Percentiles rank a stretch among this genome's conserved stretches.
These are phyloP conservation scores for Nycticebus coucang DNA, from an alignment of 2,113 vertebrate species.

Conservation along the genomic window DNA sequence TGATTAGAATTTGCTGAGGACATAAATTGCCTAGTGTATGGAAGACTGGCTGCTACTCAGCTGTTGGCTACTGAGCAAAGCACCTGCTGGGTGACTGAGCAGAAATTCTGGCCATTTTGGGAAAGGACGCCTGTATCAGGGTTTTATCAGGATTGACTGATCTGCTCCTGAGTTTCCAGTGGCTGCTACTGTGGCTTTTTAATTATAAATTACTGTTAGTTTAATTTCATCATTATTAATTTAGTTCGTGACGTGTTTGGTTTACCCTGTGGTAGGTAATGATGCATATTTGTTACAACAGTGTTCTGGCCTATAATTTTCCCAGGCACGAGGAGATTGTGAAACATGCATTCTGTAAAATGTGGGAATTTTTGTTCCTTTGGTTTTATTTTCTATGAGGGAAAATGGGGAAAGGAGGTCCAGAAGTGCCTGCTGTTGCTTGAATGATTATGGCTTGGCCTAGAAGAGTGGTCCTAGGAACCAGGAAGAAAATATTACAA, in stretches of 20 bases:
- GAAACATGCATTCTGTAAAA: not conserved
- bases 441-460: not conserved
- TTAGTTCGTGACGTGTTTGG: not conserved
- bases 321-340: not conserved
- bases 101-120: not conserved
- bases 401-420: not conserved
- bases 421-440: not conserved
- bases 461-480: not conserved
- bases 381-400: not conserved
- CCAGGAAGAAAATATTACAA: not conserved
- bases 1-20: not conserved
- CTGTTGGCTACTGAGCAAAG: not conserved
- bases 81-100: fast-evolving
- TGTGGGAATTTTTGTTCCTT: not conserved
- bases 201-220: not conserved
- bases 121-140: not conserved
- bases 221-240: not conserved
- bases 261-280: not conserved
- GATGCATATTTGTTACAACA: not conserved
- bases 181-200: not conserved
- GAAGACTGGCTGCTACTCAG: not conserved
- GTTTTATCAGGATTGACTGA: not conserved
- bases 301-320: constrained; percentile 12
- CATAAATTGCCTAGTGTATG: not conserved
- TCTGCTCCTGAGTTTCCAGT: not conserved